Base-by-base conservation (phyloP, 1,140 invertebrate species). In the Trinorchestia longiramus region DNA sequence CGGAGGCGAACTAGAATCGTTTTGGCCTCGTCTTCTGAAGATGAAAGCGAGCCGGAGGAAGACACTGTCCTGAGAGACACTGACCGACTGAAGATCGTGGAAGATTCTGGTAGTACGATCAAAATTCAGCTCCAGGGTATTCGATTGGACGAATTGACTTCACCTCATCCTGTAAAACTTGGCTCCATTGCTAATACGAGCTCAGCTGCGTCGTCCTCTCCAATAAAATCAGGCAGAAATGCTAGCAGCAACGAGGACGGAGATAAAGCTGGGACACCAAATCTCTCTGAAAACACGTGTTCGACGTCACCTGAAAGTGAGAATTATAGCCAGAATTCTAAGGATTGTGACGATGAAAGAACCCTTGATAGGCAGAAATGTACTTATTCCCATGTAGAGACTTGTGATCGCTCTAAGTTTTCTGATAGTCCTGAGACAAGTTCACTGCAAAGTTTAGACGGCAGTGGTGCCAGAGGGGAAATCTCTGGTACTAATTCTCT, bases 81-180 rank as follows among this genome's bases (percentile, higher is more conserved):
- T 40, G 92, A 94, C 44, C 43, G 92, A 15, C 92, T 94, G 43
- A 43, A 45, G 43, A n/a, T 94, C 92, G 47, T 94, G 92, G 92
- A 94, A 94, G 92, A 43, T 43, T 19, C 92, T 47, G 92, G 44
- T 0, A 43, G 41, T 40, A 94, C 92, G 8, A 94, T 94, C 44
- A 94, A 43, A 94, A 6, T 94, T 44, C 92, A 94, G 92, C 92
- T 94, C 19, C 92, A 94, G 43, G 92, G 92, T 17, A 45, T 94
- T n/a, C 92, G 43, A 40, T 47, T 45, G 36, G 43, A 94, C 92
- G 92, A 94, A 47, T 44, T 94, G 8, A 94, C 92, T n/a, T 3
- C 43, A 6, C 92, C 92, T 40, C 92, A 94, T 94, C 43, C 92
- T n/a, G 92, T 45, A 43, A 94, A 94, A 28, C 92, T 94, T 23